These are phyloP conservation scores for Ips nitidus DNA, from an alignment of 1,140 invertebrate genomes.

Conservation along the genomic window DNA sequence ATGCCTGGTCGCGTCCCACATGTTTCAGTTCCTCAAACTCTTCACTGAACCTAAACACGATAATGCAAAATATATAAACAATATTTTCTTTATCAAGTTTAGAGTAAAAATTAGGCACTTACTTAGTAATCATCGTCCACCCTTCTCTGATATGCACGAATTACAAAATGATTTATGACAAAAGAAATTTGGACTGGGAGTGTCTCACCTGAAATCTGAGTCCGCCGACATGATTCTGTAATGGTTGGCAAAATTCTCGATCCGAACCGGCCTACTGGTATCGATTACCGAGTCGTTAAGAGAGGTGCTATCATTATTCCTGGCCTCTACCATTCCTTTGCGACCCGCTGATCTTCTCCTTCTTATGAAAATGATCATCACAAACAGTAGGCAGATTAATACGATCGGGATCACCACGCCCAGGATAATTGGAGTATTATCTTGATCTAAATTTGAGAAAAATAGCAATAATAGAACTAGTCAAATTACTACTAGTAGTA, in stretches of 20 bases:
- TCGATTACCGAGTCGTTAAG: slow-evolving; percentile 80
- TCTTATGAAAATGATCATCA: slow-evolving; percentile 58
- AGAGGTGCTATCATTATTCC: slow-evolving; percentile 70
- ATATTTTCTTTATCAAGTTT: slow-evolving; percentile 1
- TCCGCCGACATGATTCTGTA: slow-evolving; percentile 95
- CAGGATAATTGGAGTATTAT: slow-evolving; percentile 79
- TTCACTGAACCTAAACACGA: slow-evolving; percentile 77
- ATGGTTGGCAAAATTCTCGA: slow-evolving; percentile 91
- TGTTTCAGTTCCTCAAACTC: slow-evolving; percentile 97
- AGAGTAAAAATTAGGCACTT: slow-evolving; percentile 11
- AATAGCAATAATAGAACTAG: slow-evolving; percentile 1
- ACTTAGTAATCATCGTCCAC: slow-evolving; percentile 29
- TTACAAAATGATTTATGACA: slow-evolving; percentile 10
- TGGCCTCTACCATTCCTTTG: slow-evolving; percentile 63
- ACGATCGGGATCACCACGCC: slow-evolving; percentile 72
- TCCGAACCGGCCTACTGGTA: slow-evolving; percentile 81
- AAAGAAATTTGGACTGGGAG: not conserved
- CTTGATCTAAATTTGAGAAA: slow-evolving; percentile 66
- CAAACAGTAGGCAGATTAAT: slow-evolving; percentile 61
- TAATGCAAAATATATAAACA: slow-evolving; percentile 23
- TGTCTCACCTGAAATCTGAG: slow-evolving; percentile 81
- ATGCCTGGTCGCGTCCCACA: slow-evolving; percentile 88
- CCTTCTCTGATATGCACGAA: slow-evolving; percentile 21
- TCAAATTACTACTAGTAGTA: no score
- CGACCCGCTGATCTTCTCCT: slow-evolving; percentile 61